Evolutionary conservation across 2,888 invertebrate species (phyloP), one percentile per base, ranked within the genome.

Genomic region (Congeria kusceri): DNA sequence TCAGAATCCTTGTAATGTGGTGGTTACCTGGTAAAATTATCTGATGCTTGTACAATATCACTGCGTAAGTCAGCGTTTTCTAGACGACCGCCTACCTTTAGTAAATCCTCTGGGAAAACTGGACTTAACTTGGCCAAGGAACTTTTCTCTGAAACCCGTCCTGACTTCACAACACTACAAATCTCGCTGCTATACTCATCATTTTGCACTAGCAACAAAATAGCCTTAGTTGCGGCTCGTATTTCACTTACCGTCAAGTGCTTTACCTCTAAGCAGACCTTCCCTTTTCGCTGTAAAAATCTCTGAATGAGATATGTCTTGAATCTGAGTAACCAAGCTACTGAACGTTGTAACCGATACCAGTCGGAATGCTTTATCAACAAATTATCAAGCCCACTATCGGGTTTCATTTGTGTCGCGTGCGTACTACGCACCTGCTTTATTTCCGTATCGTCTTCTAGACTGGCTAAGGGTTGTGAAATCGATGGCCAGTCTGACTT

Each of bases 1-100:
- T 56, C 20, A 67, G 29, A 2, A 67, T 32, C 20, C 57, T 57
- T 20, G 71, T 64, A n/a, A 71, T 56, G 27, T 71, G 63, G 46
- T 57, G 20, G 15, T 20, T 39, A 9, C 25, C 27, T 57, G 63
- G 64, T 15, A 71, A 13, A 18, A 71, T 71, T 20, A 71, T 71
- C 18, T 56, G 71, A 32, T 3, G 27, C n/a, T n/a, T 23, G 25
- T n/a, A n/a, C n/a, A n/a, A 13, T 11, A n/a, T n/a, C n/a, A n/a
- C n/a, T n/a, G n/a, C n/a, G n/a, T n/a, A n/a, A n/a, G n/a, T n/a
- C n/a, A n/a, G n/a, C n/a, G n/a, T n/a, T n/a, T n/a, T n/a, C n/a
- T n/a, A n/a, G n/a, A n/a, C n/a, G n/a, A n/a, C n/a, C n/a, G n/a
- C n/a, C n/a, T n/a, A n/a, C n/a, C n/a, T n/a, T n/a, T n/a, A n/a